phyloP scores from a whole-genome alignment of 1,140 invertebrate genomes.

The Papilio helenus region DNA sequence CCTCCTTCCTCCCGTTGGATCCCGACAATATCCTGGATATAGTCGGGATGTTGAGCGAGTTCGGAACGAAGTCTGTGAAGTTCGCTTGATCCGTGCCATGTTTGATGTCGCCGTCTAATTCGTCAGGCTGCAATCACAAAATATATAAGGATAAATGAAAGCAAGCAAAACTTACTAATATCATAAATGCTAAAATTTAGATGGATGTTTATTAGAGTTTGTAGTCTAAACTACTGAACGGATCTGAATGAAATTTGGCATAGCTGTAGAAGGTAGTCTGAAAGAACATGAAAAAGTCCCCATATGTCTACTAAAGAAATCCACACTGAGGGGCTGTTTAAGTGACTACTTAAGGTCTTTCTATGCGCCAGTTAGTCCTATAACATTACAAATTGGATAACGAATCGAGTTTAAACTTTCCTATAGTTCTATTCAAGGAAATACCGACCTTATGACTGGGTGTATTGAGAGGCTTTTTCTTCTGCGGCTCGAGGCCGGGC shows the following conservation, averaged over 20 bases:
- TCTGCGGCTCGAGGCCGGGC: constrained; percentile 72
- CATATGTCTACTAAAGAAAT: neutral
- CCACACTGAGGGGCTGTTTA: neutral
- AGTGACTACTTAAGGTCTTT: neutral
- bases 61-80: constrained; percentile 86
- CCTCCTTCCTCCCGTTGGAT: constrained; percentile 90
- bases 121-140: constrained; percentile 75
- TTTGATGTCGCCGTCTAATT: constrained; percentile 76
- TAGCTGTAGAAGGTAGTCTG: too few species aligned
- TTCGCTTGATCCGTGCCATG: constrained; percentile 80
- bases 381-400: neutral
- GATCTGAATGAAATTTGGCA: too few species aligned
- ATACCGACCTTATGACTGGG: constrained; percentile 84
- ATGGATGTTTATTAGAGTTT: too few species aligned
- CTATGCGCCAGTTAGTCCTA: neutral
- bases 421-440: constrained; percentile 18
- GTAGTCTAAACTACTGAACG: too few species aligned
- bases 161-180: too few species aligned
- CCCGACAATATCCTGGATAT: constrained; percentile 91
- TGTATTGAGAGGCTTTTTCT: constrained; percentile 89
- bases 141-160: neutral
- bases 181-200: neutral
- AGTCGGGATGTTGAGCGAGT: constrained; percentile 85
- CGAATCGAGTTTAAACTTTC: constrained; percentile 2
- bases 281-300: too few species aligned